phyloP scores from a whole-genome alignment of 2,888 invertebrate genomes.

The Epinotia demarniana region DNA sequence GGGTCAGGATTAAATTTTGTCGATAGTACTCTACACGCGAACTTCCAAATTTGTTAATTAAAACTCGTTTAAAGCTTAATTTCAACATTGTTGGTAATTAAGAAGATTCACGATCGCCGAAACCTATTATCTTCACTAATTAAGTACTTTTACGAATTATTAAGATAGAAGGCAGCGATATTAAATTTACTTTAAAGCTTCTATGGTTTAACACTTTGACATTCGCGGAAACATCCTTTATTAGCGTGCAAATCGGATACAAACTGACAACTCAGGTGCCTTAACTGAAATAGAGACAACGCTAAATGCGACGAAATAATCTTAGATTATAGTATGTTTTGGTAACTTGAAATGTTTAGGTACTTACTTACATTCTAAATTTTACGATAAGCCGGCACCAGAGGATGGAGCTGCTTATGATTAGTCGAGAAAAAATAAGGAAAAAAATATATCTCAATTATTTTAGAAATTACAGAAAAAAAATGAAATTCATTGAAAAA shows the following conservation, averaged over 20 bases:
- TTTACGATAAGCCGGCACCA: no score
- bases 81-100: constrained; percentile 81
- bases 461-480: no score
- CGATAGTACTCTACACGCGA: constrained; percentile 68
- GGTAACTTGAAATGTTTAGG: no score
- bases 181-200: constrained; percentile 60
- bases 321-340: no score
- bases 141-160: constrained; percentile 70
- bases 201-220: constrained; percentile 29
- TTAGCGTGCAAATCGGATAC: constrained; percentile 3
- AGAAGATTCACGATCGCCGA: constrained; percentile 80
- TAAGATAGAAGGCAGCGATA: constrained; percentile 69
- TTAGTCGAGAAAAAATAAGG: no score
- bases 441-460: no score
- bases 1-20: no score
- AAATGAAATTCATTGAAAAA: no score
- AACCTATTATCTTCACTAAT: constrained; percentile 75
- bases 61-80: constrained; percentile 82
- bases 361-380: neutral
- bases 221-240: constrained; percentile 16
- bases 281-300: neutral
- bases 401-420: no score
- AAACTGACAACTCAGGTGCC: neutral
- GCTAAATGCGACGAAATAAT: no score
- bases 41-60: constrained; percentile 79